These are phyloP conservation scores for Cassiopea andromeda DNA, from an alignment of 30 jellyfish, hydroid and myxozoan species.

Conservation along the genomic window DNA sequence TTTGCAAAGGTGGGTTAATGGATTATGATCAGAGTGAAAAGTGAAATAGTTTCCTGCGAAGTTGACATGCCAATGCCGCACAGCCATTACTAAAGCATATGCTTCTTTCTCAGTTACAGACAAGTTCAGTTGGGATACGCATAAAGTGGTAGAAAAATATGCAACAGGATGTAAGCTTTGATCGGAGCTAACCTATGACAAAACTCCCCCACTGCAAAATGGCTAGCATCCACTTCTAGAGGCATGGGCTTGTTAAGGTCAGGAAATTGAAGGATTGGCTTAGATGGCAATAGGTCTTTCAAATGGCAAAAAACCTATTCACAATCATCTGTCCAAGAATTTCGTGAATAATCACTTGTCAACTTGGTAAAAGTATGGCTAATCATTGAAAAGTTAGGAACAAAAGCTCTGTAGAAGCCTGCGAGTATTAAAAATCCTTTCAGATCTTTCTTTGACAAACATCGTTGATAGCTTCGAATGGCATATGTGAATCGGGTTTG, in stretches of 20 bases:
- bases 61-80: conserved; percentile 39
- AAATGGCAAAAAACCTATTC: conserved; percentile 10
- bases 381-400: neutral
- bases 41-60: conserved; percentile 32
- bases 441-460: conserved; percentile 23
- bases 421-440: neutral
- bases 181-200: neutral
- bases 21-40: conserved; percentile 39
- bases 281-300: conserved; percentile 23
- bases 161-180: conserved; percentile 23
- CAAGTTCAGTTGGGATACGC: conserved; percentile 18
- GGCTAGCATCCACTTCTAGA: conserved; percentile 34
- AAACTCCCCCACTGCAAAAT: conserved; percentile 42
- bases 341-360: conserved; percentile 4
- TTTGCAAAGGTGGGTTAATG: conserved; percentile 26
- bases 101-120: conserved; percentile 50
- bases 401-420: neutral
- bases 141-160: conserved; percentile 20
- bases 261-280: conserved; percentile 20
- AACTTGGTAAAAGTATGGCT: conserved; percentile 7
- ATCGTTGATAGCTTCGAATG: conserved; percentile 8
- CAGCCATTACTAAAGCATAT: conserved; percentile 18
- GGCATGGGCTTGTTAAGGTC: neutral
- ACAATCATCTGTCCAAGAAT: conserved; percentile 10
- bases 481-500: conserved; percentile 35